Conservation (phyloP, 2,888 invertebrate species). For the Atrina japonica region DNA sequence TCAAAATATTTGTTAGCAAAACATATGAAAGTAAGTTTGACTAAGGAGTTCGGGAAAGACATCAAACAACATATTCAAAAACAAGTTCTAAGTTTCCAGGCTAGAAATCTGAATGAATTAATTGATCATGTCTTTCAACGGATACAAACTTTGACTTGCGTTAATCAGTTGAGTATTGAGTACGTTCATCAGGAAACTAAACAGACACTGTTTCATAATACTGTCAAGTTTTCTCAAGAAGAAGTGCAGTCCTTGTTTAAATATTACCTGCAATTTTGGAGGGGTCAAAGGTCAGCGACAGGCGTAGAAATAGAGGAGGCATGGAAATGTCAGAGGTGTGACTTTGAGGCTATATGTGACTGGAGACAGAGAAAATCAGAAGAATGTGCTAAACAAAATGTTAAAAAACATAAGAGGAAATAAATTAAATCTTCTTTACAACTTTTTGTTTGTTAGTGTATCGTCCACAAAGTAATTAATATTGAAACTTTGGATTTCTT, state of each 20-base stretch:
- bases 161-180: conserved; percentile 65
- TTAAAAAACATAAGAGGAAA: too few relatives aligned
- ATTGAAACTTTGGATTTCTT: too few relatives aligned
- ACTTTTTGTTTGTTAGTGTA: too few relatives aligned
- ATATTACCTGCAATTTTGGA: conserved; percentile 69
- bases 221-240: conserved; percentile 60
- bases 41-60: conserved; percentile 60
- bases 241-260: conserved; percentile 54
- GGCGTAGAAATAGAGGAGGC: conserved; percentile 80
- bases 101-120: conserved; percentile 53
- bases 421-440: too few relatives aligned
- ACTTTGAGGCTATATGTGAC: conserved; percentile 73
- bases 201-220: conserved; percentile 54
- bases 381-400: conserved; percentile 40
- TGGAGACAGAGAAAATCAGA: conserved; percentile 72
- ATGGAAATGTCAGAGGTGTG: conserved; percentile 77
- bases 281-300: conserved; percentile 60
- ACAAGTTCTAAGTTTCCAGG: conserved; percentile 26
- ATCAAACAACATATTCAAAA: conserved; percentile 52
- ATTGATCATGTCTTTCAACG: conserved; percentile 57
- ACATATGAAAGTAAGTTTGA: conserved; percentile 63
- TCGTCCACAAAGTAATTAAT: too few relatives aligned
- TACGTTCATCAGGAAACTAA: conserved; percentile 73
- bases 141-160: conserved; percentile 69
- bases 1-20: conserved; percentile 60